Evolutionary conservation across 2,888 invertebrate genomes (phyloP).

Genomic region (Cephalotes varians): DNA sequence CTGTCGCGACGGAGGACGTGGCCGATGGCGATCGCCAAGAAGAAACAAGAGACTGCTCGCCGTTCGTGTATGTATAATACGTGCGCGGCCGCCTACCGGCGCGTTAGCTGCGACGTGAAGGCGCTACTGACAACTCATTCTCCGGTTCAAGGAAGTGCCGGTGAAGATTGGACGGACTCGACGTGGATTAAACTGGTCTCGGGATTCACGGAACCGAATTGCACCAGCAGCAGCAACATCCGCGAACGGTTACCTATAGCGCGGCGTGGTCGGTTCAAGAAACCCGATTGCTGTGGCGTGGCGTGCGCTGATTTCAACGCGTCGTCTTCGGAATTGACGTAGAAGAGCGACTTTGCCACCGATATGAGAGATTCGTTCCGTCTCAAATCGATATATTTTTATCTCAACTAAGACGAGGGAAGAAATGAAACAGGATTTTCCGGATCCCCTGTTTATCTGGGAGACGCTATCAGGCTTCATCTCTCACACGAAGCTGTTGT

Average conservation of each 20-base stretch:
- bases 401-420: constrained; percentile 44
- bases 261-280: constrained; percentile 67
- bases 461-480: constrained; percentile 14
- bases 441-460: constrained; percentile 43
- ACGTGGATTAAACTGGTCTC: constrained; percentile 75
- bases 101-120: constrained; percentile 64
- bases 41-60: constrained; percentile 47
- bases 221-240: constrained; percentile 54
- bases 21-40: constrained; percentile 46
- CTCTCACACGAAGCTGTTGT: constrained; percentile 26
- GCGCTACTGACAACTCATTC: constrained; percentile 75
- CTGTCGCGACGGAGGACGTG: constrained; percentile 56
- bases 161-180: constrained; percentile 65
- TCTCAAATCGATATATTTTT: constrained; percentile 51
- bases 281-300: constrained; percentile 62
- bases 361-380: constrained; percentile 38
- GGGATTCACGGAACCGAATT: constrained; percentile 75
- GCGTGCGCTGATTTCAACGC: constrained; percentile 64
- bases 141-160: constrained; percentile 71
- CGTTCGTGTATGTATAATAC: constrained; percentile 56
- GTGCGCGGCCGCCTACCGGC: constrained; percentile 46
- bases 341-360: constrained; percentile 12
- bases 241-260: constrained; percentile 66
- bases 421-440: constrained; percentile 50
- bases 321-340: constrained; percentile 62